Conservation (phyloP, 1,140 invertebrate species). For the Sminthurides bifidus region DNA sequence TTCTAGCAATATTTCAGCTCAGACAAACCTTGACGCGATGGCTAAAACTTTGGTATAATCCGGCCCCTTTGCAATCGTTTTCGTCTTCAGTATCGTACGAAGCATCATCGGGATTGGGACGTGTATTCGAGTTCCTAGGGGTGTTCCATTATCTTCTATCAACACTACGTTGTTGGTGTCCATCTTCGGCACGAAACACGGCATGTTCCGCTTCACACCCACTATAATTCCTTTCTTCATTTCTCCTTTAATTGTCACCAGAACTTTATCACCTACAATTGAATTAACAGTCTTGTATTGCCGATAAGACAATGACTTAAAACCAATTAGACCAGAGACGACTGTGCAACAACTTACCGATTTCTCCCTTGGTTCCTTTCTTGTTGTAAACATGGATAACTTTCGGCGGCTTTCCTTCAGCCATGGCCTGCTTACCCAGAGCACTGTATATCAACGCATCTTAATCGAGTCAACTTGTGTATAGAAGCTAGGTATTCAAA, state of each 20-base stretch:
- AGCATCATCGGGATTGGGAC: conserved; percentile 87
- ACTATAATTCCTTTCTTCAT: conserved; percentile 94
- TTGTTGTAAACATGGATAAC: conserved; percentile 84
- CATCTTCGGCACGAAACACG: conserved; percentile 72
- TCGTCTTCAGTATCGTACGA: conserved; percentile 71
- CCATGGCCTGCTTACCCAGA: conserved; percentile 84
- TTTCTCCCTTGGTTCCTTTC: conserved; percentile 33
- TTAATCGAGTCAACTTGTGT: conserved; percentile 50
- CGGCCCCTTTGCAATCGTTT: conserved; percentile 66
- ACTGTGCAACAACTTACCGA: conserved; percentile 1
- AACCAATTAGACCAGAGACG: not conserved
- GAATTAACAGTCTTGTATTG: not conserved
- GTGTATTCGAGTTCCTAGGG: conserved; percentile 83
- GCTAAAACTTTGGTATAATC: conserved; percentile 92
- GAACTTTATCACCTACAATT: conserved; percentile 64
- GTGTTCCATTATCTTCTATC: conserved; percentile 81
- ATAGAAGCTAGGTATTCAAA: not conserved
- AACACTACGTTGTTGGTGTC: conserved; percentile 95
- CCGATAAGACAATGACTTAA: not conserved
- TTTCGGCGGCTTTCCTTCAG: conserved; percentile 79
- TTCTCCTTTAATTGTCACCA: conserved; percentile 92
- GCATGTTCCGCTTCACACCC: conserved; percentile 74
- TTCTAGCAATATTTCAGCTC: too few relatives aligned
- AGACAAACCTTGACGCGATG: conserved; percentile 87
- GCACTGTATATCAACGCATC: conserved; percentile 94